Evolutionary conservation across 2,113 vertebrate genomes (phyloP).

Genomic region (Poecilia latipinna): DNA sequence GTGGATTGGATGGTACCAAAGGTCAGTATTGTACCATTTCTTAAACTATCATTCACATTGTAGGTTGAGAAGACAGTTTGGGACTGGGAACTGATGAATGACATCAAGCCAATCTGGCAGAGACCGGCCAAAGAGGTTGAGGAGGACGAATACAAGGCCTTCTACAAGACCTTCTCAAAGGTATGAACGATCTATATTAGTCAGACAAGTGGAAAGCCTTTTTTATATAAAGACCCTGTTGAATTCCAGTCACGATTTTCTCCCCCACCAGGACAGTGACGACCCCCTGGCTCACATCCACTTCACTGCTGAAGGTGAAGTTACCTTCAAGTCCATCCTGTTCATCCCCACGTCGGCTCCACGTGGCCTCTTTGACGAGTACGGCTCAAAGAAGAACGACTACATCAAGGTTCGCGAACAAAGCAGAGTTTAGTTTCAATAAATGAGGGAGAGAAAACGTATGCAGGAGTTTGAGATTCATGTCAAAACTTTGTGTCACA

Average conservation of each 20-base stretch:
- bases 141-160: slow-evolving; percentile 96
- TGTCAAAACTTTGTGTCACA: background rate
- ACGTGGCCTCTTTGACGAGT: slow-evolving; percentile 96
- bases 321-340: slow-evolving; percentile 97
- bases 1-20: no score
- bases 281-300: slow-evolving; percentile 94
- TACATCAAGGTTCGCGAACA: slow-evolving; percentile 89
- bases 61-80: slow-evolving; percentile 99
- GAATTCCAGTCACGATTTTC: background rate
- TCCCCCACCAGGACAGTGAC: slow-evolving; percentile 85
- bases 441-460: background rate
- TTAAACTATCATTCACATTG: background rate
- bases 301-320: slow-evolving; percentile 98
- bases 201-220: no score
- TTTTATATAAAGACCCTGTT: background rate
- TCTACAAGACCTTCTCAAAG: slow-evolving; percentile 98
- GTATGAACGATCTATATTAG: slow-evolving; percentile 58
- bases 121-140: slow-evolving; percentile 95
- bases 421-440: background rate
- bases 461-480: background rate
- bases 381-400: slow-evolving; percentile 98
- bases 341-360: slow-evolving; percentile 94
- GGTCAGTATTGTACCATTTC: no score
- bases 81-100: slow-evolving; percentile 99
- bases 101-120: slow-evolving; percentile 99